Conservation (phyloP, 2,888 invertebrate species). For the Trilocha varians region DNA sequence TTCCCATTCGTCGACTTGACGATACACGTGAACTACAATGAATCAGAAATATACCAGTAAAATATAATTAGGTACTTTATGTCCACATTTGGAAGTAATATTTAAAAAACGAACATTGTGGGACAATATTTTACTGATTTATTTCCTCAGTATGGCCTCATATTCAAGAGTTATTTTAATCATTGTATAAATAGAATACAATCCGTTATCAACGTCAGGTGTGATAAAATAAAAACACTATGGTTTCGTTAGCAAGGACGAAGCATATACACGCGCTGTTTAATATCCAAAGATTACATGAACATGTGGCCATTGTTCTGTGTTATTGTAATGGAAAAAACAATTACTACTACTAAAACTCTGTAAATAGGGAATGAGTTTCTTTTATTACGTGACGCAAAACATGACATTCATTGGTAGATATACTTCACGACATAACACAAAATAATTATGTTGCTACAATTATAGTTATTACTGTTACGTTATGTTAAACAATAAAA, state of each 20-base stretch:
- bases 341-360: not conserved
- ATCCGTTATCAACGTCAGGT: slow-evolving; percentile 4
- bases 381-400: not conserved
- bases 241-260: slow-evolving; percentile 3
- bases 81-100: not conserved
- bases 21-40: not conserved
- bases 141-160: slow-evolving; percentile 15
- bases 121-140: slow-evolving; percentile 4
- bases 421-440: not conserved
- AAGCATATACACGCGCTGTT: slow-evolving; percentile 1
- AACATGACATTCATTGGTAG: not conserved
- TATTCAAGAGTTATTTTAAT: slow-evolving; percentile 12
- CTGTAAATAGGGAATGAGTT: not conserved
- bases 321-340: not conserved
- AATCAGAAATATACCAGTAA: not conserved
- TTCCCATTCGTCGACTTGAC: too few species aligned
- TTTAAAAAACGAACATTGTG: not conserved
- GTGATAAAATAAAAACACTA: slow-evolving; percentile 1
- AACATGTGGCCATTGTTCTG: slow-evolving; percentile 5
- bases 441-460: not conserved
- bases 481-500: not conserved
- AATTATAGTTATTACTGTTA: not conserved
- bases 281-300: not conserved
- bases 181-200: slow-evolving; percentile 12
- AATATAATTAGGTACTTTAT: not conserved